phyloP scores from a whole-genome alignment of 2,888 invertebrate genomes.

The Aspidiotus rigidus region DNA sequence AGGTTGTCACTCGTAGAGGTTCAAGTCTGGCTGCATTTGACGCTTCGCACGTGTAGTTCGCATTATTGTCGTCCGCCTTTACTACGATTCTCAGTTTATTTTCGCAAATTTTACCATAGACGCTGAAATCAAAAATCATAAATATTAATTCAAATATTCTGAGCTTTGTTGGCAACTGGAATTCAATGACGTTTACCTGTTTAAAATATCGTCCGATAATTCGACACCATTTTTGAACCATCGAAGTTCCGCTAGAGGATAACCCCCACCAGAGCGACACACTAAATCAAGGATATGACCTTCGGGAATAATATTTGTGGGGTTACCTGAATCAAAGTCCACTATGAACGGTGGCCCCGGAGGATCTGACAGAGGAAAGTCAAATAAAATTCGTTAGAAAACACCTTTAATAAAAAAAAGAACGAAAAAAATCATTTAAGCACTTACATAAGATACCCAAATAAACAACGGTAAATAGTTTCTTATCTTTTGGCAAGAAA shows the following conservation, averaged over 20 bases:
- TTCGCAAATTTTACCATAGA: conserved; percentile 71
- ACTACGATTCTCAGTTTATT: conserved; percentile 83
- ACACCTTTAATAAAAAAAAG: background rate
- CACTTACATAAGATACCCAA: conserved; percentile 81
- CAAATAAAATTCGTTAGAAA: background rate
- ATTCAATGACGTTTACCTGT: background rate
- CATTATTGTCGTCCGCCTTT: conserved; percentile 84
- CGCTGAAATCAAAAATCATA: conserved; percentile 47
- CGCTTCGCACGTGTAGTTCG: conserved; percentile 86
- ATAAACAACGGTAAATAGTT: conserved; percentile 72
- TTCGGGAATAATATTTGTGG: conserved; percentile 60
- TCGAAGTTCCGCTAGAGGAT: conserved; percentile 87
- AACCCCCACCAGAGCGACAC: conserved; percentile 88
- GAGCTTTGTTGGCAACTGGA: conserved; percentile 55
- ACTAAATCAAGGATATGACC: conserved; percentile 80
- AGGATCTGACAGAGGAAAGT: conserved; percentile 59
- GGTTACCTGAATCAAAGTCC: conserved; percentile 78
- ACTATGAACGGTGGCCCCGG: conserved; percentile 89
- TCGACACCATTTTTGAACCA: conserved; percentile 85
- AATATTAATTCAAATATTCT: conserved; percentile 2
- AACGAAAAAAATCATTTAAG: background rate
- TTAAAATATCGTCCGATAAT: background rate
- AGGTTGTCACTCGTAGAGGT: conserved; percentile 74
- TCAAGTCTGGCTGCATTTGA: conserved; percentile 78
- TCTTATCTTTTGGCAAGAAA: conserved; percentile 65